These are phyloP conservation scores for Fabriciana adippe DNA, from an alignment of 2,888 invertebrate species.

Conservation along the genomic window DNA sequence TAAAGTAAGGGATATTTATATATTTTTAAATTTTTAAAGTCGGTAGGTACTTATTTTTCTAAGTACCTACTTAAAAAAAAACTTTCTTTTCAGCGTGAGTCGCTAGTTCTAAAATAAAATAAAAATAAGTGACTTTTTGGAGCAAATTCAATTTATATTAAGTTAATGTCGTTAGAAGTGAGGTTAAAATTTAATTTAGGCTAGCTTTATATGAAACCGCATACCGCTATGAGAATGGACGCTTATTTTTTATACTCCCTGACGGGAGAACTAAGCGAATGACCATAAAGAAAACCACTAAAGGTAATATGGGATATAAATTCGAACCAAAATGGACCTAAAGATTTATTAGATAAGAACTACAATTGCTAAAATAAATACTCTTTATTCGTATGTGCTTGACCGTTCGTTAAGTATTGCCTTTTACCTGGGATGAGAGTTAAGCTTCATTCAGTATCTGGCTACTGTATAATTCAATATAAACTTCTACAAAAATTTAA, in stretches of 20 bases:
- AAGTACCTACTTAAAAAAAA: no score
- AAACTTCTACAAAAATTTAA: conserved; percentile 12
- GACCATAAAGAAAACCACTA: conserved; percentile 36
- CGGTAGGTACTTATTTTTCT: no score
- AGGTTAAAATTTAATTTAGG: conserved; percentile 40
- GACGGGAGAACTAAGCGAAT: conserved; percentile 41
- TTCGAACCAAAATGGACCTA: conserved; percentile 22
- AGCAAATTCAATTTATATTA: neutral
- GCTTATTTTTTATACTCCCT: conserved; percentile 45
- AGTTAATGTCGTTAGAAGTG: conserved; percentile 26
- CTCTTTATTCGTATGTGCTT: conserved; percentile 39
- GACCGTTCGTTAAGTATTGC: conserved; percentile 53
- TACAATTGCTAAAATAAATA: conserved; percentile 38
- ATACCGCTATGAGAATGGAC: conserved; percentile 39
- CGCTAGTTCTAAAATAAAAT: no score
- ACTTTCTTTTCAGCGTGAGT: no score
- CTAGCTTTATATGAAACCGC: conserved; percentile 37
- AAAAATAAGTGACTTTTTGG: no score
- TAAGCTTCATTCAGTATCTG: conserved; percentile 36
- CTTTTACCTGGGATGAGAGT: conserved; percentile 48
- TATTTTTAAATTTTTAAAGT: no score
- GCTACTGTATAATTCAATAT: conserved; percentile 41
- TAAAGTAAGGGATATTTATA: no score
- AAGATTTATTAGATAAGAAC: conserved; percentile 14
- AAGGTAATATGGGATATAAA: conserved; percentile 33